Base-by-base conservation (phyloP, 2,888 invertebrate species). In the Cerastis rubricosa region DNA sequence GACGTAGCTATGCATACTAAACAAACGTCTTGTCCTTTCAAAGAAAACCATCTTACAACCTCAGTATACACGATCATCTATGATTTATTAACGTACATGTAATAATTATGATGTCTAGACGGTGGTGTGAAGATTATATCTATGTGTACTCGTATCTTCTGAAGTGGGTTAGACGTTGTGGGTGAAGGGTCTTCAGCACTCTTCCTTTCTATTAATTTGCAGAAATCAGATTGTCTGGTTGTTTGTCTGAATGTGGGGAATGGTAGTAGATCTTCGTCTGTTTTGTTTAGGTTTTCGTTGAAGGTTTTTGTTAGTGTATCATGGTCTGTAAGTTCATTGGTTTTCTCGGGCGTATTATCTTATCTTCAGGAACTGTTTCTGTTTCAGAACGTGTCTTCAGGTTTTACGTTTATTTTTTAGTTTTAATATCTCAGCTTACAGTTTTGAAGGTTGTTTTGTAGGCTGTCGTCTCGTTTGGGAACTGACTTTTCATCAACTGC, bases 11-110 rank as follows among this genome's bases (percentile, higher is more conserved):
- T 19, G 61, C 9, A 77, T 63, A 29, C 61, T 66, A 71, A n/a
- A n/a, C n/a, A n/a, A n/a, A 75, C 61, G 70, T 65, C 65, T 69
- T 74, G 72, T 80, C 86, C 83, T 87, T 74, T 76, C 40, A 61
- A 63, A 61, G 70, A 70, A 71, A 49, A 49, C 22, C 14, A 9
- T 74, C 49, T 66, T 68, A 80, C 77, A 71, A 81, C 54, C 63
- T 70, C 54, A 29, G 22, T 68, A 63, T 71, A 80, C 43, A 81
- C 40, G 61, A 78, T 87, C 67, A 65, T 12, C 29, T n/a, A 76
- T 77, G 77, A 81, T 83, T 72, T 78, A 83, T 83, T 66, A 43
- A 47, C 54, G 43, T 12, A 43, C 35, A 45, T 17, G 63, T 35
- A 22, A 12, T 57, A 64, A 82, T 71, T 74, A 85, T 67, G 54